phyloP scores from a whole-genome alignment of 2,113 vertebrate species.

The Ochotona curzoniae region DNA sequence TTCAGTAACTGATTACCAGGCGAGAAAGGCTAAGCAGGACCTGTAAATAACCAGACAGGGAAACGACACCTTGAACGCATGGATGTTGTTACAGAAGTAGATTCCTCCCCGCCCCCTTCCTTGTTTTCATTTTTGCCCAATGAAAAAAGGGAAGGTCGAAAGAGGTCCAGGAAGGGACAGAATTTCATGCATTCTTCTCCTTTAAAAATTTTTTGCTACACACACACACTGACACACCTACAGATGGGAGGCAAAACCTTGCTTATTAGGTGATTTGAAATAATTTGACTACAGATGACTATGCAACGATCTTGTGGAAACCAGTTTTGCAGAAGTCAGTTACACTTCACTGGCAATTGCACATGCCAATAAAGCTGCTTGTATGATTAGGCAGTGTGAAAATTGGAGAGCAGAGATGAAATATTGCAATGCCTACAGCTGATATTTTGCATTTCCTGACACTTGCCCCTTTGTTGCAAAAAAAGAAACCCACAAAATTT shows the following conservation, averaged over 20 bases:
- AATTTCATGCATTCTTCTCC: neutral
- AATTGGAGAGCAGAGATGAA: constrained; percentile 55
- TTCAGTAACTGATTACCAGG: constrained; percentile 19
- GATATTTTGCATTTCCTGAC: constrained; percentile 74
- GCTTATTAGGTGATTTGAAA: neutral
- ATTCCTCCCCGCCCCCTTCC: neutral
- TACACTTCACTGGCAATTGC: constrained; percentile 70
- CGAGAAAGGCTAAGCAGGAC: neutral
- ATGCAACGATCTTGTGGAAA: constrained; percentile 69
- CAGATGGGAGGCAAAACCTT: neutral
- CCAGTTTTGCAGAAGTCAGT: constrained; percentile 72
- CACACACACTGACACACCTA: too few species aligned
- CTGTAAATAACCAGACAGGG: constrained; percentile 37
- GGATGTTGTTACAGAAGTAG: neutral
- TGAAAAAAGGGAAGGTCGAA: neutral
- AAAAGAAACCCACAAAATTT: neutral
- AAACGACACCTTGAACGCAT: neutral
- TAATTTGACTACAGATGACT: constrained; percentile 69
- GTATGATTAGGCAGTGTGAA: constrained; percentile 76
- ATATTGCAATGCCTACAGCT: neutral
- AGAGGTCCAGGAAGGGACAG: constrained; percentile 30
- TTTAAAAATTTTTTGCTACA: neutral
- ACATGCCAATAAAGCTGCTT: constrained; percentile 65
- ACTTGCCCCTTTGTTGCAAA: constrained; percentile 62
- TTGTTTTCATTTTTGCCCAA: neutral